Base-by-base conservation (phyloP, 1,140 invertebrate genomes). In the Lordiphosa stackelbergi region DNA sequence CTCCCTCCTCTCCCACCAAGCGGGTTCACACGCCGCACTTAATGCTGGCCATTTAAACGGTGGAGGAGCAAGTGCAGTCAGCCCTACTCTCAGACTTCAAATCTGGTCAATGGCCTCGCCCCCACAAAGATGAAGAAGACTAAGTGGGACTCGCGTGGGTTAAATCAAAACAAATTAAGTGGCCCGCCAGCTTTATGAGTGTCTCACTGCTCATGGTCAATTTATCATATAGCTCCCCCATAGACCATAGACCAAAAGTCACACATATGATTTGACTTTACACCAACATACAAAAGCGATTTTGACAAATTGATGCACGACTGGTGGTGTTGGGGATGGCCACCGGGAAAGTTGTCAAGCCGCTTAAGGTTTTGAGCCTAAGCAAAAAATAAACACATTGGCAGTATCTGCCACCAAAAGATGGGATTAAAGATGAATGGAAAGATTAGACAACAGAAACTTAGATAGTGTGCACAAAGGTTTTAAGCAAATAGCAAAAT, bases 101-200 rank as follows among this genome's bases (percentile, higher is more conserved):
- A 60, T 43, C 55, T 77, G 73, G 73, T 77, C 73, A 77, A 73
- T 79, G 74, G 65, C 74, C 73, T 78, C 59, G 65, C 58, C 24
- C 36, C 38, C 61, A 38, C 43, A 34, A 38, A 38, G 34, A 40
- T 40, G 49, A 31, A 54, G 56, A 22, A 41, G 53, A 48, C 13
- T 22, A 49, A 49, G 19, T 52, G 34, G 19, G 49, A 45, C 43
- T 60, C 53, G 71, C 77, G 77, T 83, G 77, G 77, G 77, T 66
- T 63, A 60, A 60, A 83, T 83, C 77, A 83, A 71, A 74, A 52
- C 72, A 47, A 75, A 77, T 70, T 81, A 81, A 83, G 77, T 83
- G 74, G 65, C 73, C 59, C 65, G 37, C 64, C 43, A 37, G 24
- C 42, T 16, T 78, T 68, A 66, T 68, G 64, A 68, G 63, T 66